phyloP scores from a whole-genome alignment of 2,888 invertebrate genomes.

The Diarsia rubi region DNA sequence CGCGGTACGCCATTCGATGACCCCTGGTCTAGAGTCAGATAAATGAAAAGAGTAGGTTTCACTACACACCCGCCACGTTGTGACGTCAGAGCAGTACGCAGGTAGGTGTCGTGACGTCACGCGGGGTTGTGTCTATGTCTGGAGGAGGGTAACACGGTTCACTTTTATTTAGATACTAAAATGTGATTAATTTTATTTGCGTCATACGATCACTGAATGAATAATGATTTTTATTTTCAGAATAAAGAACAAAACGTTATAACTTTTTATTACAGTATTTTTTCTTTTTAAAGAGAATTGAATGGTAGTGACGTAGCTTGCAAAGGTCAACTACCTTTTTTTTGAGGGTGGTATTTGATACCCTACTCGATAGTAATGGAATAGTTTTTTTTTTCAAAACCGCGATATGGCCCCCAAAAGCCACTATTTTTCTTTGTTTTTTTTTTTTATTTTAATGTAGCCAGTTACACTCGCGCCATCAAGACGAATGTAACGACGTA shows the following conservation, averaged over 20 bases:
- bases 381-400: too few relatives aligned
- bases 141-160: not conserved
- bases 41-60: too few relatives aligned
- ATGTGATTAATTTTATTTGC: not conserved
- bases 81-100: constrained; percentile 12
- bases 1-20: too few relatives aligned
- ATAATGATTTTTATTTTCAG: not conserved
- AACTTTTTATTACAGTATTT: not conserved
- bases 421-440: too few relatives aligned
- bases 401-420: too few relatives aligned
- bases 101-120: constrained; percentile 5
- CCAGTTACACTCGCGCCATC: too few relatives aligned
- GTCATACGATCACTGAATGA: not conserved
- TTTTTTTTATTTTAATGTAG: too few relatives aligned
- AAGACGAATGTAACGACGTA: too few relatives aligned
- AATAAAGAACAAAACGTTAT: too few relatives aligned
- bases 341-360: too few relatives aligned
- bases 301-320: not conserved
- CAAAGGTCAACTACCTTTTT: not conserved
- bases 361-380: too few relatives aligned
- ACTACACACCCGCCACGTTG: constrained; percentile 8
- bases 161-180: constrained; percentile 7
- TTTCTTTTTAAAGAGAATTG: not conserved
- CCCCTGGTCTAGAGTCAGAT: too few relatives aligned
- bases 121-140: constrained; percentile 9